Base-by-base conservation (phyloP, 2,888 invertebrate species). In the Lasioglossum figueresi region DNA sequence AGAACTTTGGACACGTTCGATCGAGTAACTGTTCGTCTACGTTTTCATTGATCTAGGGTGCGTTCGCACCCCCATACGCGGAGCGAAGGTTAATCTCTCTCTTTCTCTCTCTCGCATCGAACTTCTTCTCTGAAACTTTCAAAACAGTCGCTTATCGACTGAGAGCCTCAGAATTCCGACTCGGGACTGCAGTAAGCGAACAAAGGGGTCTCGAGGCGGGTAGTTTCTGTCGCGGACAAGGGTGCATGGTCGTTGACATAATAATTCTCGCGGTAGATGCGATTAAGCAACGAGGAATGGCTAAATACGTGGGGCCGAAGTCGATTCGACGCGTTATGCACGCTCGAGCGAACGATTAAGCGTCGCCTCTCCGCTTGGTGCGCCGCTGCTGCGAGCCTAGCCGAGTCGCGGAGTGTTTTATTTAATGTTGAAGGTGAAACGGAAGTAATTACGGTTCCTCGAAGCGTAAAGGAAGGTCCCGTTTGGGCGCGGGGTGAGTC, bases 371-470 rank as follows among this genome's bases (percentile, higher is more conserved):
- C 27, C 59, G 59, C 4, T 59, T 4, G 3, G 59, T 14, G 12
- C 14, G 12, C 14, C 27, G 4, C 5, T 27, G 59, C 59, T 59
- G 27, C 59, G 59, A 27, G 27, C 59, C 59, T 27, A 19, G 16
- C 1, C 34, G 66, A 66, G 31, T 68, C 80, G 66, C 72, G 79
- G 52, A 79, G 85, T 84, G 79, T 89, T 90, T 90, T 90, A 90
- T 90, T 90, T 90, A 90, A 89, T 80, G 86, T 86, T 72, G 81
- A 85, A 68, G 76, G 80, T 43, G 75, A 82, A 88, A 87, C 89
- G 87, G 86, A 90, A 90, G 88, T 89, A 90, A 90, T 88, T 90
- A 89, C 85, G 76, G 80, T 43, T 86, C 78, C 76, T 82, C 81
- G 83, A 83, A 84, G 81, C 84, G 88, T 84, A 80, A 89, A 86